Base-by-base conservation (phyloP, 1,140 invertebrate genomes). In the Dreissena rostriformis region DNA sequence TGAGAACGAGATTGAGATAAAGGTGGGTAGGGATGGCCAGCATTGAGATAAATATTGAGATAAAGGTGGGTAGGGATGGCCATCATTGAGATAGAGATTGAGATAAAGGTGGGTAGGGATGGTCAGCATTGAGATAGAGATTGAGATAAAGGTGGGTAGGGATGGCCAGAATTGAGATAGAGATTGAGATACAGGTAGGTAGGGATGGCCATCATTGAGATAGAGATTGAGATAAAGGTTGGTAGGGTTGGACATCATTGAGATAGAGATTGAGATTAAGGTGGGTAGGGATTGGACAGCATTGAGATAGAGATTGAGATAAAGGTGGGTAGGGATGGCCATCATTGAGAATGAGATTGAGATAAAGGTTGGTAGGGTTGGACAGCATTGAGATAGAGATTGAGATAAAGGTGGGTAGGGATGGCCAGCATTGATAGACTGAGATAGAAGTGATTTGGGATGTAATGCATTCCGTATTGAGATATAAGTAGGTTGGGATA, bases 191-290 rank as follows among this genome's bases (percentile, higher is more conserved):
- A n/a, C n/a, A n/a, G n/a, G n/a, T n/a, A n/a, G n/a, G n/a, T n/a
- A n/a, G n/a, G n/a, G n/a, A n/a, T n/a, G n/a, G 90, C 90, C 53
- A 90, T 93, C 66, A 87, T 92, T n/a, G 92, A 93, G 70, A 74
- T 93, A 24, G 91, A 93, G 79, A 93, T 93, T 73, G 92, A 94
- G 87, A 92, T 94, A 22, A 91, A 93, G 89, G 92, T 94, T 72
- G 57, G 73, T 22, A 78, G 4, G n/a, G n/a, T n/a, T n/a, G n/a
- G 90, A 90, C 55, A 90, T 93, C 66, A 87, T 92, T 22, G 92
- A 93, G 70, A 74, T 93, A 26, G 91, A 93, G 79, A 93, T 93
- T 73, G 92, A 94, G 87, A 92, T 94, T n/a, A 91, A 93, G 89
- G 92, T 94, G 73, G 57, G 73, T 26, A 78, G 8, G 8, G 39